Evolutionary conservation across 2,113 vertebrate species (phyloP).

Genomic region (Noctilio leporinus): DNA sequence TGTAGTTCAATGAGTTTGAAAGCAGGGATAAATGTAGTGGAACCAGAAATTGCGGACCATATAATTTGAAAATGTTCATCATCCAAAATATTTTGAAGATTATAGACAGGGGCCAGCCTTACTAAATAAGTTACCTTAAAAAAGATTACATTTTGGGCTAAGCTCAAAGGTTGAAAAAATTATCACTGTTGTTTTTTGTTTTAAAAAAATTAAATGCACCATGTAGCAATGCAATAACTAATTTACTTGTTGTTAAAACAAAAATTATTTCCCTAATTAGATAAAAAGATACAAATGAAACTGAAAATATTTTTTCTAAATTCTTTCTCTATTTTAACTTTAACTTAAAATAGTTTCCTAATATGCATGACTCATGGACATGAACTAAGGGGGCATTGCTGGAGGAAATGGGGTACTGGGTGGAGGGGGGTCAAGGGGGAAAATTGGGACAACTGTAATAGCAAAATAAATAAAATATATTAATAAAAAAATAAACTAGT

Average conservation of each 20-base stretch:
- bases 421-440: no score
- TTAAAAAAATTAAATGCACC: slow-evolving; percentile 27
- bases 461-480: no score
- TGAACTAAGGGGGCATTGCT: no score
- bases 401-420: no score
- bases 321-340: neutral
- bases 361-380: no score
- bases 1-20: slow-evolving; percentile 74
- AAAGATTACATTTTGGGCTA: slow-evolving; percentile 29
- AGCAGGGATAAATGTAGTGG: slow-evolving; percentile 75
- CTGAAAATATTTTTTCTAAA: slow-evolving; percentile 36
- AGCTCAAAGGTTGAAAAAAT: slow-evolving; percentile 29
- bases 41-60: slow-evolving; percentile 73
- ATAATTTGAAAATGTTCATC: slow-evolving; percentile 80
- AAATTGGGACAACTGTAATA: no score
- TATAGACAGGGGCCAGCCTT: slow-evolving; percentile 66
- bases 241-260: slow-evolving; percentile 7
- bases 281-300: slow-evolving; percentile 35
- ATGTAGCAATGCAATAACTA: neutral
- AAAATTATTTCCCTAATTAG: neutral
- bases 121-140: slow-evolving; percentile 58
- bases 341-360: neutral
- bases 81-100: slow-evolving; percentile 64
- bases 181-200: neutral
- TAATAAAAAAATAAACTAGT: no score